Evolutionary conservation across 2,888 invertebrate genomes (phyloP), one percentile per base, ranked within the genome.

Genomic region (Drosophila nigricruria): DNA sequence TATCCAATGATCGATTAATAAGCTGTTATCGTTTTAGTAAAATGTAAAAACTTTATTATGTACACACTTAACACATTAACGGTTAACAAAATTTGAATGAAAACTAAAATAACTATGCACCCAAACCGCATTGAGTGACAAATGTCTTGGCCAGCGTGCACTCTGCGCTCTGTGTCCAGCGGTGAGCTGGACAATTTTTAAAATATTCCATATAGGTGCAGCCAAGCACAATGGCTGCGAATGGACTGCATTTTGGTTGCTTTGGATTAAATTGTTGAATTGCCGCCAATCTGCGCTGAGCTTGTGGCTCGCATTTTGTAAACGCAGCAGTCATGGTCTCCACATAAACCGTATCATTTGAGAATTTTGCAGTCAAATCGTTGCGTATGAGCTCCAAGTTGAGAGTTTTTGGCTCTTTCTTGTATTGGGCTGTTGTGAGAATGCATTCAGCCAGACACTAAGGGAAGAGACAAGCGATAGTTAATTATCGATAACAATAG

Each of bases 151-250:
- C 91, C 18, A 91, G 66, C 1, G 84, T 68, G 70, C 92, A 92
- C 5, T 92, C 84, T 0, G 81, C 65, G 73, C 71, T 92, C 0
- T 83, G 76, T 0, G 85, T 91, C 92, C 92, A 92, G 47, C 91
- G 92, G 43, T 88, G 79, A 0, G 79, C 72, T 0, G 93, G 92
- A 58, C 93, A 92, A 67, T 92, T 92, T 56, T 91, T 91, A 47
- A 92, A 92, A 47, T 92, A 92, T 50, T 92, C 92, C 90, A 92
- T 92, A 43, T 92, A 92, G 0, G 92, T 89, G 71, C 92, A 92
- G 0, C 92, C 92, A 3, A 92, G 82, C 6, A 92, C 47, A 43
- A 92, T 89, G 4, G 92, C 92, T 0, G 92, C 79, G 53, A 91
- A 91, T 5, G 92, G 92, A 70, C 91, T 92, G 57, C 92, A 92